Evolutionary conservation across 2,113 vertebrate species (phyloP).

Genomic region (Phoenicopterus ruber): DNA sequence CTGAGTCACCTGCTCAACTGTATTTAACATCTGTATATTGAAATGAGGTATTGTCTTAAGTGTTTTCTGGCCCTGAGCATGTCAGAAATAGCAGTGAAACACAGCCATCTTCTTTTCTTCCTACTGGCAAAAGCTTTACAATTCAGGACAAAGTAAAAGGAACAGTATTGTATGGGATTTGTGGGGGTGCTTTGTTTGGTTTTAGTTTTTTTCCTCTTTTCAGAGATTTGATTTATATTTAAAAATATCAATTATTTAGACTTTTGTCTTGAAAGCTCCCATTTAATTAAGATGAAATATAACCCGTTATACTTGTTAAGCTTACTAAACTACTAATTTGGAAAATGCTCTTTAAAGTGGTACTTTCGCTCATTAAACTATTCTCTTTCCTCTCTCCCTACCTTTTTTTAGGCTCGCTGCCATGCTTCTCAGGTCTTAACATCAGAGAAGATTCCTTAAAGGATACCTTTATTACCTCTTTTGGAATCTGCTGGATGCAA

Average conservation of each 20-base stretch:
- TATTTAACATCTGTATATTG: background rate
- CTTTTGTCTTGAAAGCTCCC: background rate
- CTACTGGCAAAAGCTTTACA: background rate
- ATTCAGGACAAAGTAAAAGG: background rate
- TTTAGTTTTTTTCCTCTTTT: background rate
- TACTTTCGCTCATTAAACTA: background rate
- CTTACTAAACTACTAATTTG: background rate
- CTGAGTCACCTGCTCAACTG: background rate
- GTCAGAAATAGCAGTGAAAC: background rate
- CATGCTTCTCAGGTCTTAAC: conserved; percentile 78
- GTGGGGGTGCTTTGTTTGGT: background rate
- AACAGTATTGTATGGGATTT: background rate
- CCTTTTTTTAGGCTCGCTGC: conserved; percentile 74
- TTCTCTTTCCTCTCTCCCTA: background rate
- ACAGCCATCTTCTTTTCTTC: background rate
- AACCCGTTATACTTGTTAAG: rapidly evolving
- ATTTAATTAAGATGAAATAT: background rate
- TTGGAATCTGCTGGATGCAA: background rate
- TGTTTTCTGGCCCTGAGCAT: background rate
- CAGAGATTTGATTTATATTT: background rate
- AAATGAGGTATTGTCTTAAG: background rate
- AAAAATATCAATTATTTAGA: background rate
- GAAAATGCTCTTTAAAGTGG: background rate
- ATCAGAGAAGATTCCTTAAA: conserved; percentile 88
- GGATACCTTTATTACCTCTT: background rate